Conservation (phyloP, 2,888 invertebrate species). For the Drosophila siamana region DNA sequence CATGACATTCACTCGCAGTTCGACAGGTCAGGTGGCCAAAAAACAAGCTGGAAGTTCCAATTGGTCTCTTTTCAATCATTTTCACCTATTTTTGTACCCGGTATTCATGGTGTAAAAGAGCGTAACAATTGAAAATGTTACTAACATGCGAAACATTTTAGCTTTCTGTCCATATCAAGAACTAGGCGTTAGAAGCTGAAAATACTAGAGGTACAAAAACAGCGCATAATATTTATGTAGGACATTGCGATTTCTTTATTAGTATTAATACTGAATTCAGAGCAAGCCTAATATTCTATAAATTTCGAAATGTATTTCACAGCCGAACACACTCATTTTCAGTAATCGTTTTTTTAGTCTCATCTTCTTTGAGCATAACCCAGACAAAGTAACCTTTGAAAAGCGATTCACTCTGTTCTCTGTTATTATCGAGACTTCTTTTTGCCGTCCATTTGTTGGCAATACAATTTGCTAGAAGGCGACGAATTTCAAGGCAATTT, state of each 20-base stretch:
- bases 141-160: background rate
- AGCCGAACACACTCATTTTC: background rate
- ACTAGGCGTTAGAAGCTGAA: too few species aligned
- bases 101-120: background rate
- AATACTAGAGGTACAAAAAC: too few species aligned
- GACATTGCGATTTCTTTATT: too few species aligned
- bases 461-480: slow-evolving; percentile 56
- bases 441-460: slow-evolving; percentile 41
- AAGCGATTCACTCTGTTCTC: slow-evolving; percentile 29
- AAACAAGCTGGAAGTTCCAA: slow-evolving; percentile 12
- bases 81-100: slow-evolving; percentile 32
- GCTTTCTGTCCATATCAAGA: too few species aligned
- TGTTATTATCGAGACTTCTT: slow-evolving; percentile 50
- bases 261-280: too few species aligned
- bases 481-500: slow-evolving; percentile 56
- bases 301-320: background rate
- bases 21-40: slow-evolving; percentile 14
- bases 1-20: slow-evolving; percentile 58
- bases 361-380: slow-evolving; percentile 23
- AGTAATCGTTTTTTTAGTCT: slow-evolving; percentile 26
- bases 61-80: slow-evolving; percentile 50
- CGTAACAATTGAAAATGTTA: background rate
- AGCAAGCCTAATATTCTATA: background rate
- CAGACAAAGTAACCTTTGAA: slow-evolving; percentile 76
- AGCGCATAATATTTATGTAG: too few species aligned